Conservation (phyloP, 2,888 invertebrate genomes). For the Neelides folsomi region DNA sequence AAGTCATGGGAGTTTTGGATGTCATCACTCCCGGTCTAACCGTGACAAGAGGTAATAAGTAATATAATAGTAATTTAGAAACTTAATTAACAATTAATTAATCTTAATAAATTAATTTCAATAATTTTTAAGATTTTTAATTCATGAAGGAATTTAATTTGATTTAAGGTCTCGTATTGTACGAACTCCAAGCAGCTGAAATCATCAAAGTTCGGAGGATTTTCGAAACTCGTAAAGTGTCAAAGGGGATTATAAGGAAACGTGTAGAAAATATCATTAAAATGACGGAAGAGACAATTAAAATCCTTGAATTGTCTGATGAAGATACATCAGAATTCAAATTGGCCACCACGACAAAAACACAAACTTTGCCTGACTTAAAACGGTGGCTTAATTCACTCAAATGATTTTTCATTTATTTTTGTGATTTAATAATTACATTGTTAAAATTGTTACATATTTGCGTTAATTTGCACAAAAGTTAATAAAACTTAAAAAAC, state of each 20-base stretch:
- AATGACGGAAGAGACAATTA: constrained; percentile 21
- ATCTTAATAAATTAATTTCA: neutral
- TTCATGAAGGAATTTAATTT: neutral
- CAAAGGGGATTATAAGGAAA: constrained; percentile 19
- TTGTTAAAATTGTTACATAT: no score
- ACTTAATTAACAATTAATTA: neutral
- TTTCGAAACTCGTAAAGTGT: constrained; percentile 20
- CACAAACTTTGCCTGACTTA: constrained; percentile 18
- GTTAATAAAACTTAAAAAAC: no score
- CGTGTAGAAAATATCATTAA: constrained; percentile 18
- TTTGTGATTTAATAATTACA: no score
- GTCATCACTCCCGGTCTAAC: constrained; percentile 28
- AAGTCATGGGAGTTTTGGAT: constrained; percentile 27
- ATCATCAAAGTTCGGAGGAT: constrained; percentile 19
- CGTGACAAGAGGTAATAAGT: constrained; percentile 21
- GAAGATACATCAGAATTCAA: constrained; percentile 8
- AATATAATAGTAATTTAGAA: neutral
- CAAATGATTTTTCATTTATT: neutral
- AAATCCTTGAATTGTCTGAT: constrained; percentile 23
- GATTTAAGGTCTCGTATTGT: constrained; percentile 15
- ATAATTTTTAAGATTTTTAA: neutral
- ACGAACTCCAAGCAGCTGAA: constrained; percentile 31
- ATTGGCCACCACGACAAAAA: constrained; percentile 19
- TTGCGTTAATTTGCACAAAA: no score
- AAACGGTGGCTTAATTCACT: constrained; percentile 17